Conservation (phyloP, 2,797 vertebrate genomes). For the Esox masquinongy region DNA sequence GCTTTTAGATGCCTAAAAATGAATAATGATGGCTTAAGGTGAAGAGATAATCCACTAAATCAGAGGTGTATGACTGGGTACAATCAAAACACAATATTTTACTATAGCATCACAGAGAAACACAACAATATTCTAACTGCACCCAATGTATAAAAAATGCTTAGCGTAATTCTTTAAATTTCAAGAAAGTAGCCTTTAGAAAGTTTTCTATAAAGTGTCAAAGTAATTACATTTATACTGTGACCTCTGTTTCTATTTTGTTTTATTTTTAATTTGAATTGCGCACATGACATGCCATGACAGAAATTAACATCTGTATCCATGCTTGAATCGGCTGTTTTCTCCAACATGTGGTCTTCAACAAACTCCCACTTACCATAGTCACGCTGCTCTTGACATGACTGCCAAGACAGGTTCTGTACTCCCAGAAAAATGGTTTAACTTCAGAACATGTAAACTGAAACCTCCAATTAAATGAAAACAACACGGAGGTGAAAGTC, state of each 20-base stretch:
- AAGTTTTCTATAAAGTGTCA: too few species aligned
- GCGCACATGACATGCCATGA: constrained; percentile 6
- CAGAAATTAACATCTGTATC: constrained; percentile 19
- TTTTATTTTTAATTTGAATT: neutral
- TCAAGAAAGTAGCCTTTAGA: neutral
- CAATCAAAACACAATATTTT: neutral
- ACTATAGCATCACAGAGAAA: constrained; percentile 1
- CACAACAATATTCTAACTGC: neutral
- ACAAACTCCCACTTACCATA: constrained; percentile 24
- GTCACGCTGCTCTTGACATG: constrained; percentile 5
- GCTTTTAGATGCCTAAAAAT: neutral
- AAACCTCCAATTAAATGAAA: constrained; percentile 34
- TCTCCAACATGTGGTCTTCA: neutral
- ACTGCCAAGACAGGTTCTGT: constrained; percentile 14
- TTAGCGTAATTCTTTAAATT: neutral
- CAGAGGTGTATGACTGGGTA: neutral
- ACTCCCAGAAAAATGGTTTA: constrained; percentile 25
- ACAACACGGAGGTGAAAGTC: neutral
- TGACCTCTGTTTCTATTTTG: neutral
- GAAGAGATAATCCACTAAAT: neutral
- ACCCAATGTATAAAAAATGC: neutral
- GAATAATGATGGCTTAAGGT: neutral
- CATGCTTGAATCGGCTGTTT: constrained; percentile 13
- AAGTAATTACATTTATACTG: too few species aligned
- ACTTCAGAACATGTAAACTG: constrained; percentile 17